Conservation (phyloP, 30 jellyfish, hydroid and myxozoan genomes). For the Aurelia aurita region DNA sequence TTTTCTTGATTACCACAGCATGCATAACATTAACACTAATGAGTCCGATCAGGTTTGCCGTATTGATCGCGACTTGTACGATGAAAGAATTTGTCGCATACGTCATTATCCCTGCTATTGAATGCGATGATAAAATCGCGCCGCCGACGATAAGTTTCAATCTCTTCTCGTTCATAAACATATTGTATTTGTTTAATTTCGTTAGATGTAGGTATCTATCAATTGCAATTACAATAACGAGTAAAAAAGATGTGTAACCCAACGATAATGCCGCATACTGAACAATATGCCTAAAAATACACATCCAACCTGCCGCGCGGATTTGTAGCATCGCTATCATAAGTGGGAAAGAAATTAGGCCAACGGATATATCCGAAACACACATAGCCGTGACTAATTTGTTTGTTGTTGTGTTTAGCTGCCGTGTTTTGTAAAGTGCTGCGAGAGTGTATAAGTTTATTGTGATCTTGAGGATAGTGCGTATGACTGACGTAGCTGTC, state of each 20-base stretch:
- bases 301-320: neutral
- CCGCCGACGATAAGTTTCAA: neutral
- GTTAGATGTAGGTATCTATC: slow-evolving; percentile 44
- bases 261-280: slow-evolving; percentile 18
- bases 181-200: slow-evolving; percentile 32
- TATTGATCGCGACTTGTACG: neutral
- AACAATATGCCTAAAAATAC: neutral
- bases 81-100: neutral
- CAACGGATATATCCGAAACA: slow-evolving; percentile 19
- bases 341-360: slow-evolving; percentile 21
- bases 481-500: neutral
- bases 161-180: slow-evolving; percentile 20
- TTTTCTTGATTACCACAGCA: slow-evolving; percentile 2
- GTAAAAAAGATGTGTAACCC: slow-evolving; percentile 34
- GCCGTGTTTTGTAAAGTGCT: slow-evolving; percentile 34
- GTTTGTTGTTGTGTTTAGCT: slow-evolving; percentile 28
- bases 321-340: slow-evolving; percentile 1
- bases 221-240: slow-evolving; percentile 16
- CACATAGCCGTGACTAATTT: slow-evolving; percentile 20
- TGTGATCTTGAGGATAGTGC: neutral
- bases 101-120: neutral
- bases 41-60: neutral
- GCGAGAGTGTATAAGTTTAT: neutral
- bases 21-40: slow-evolving; percentile 7
- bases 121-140: slow-evolving; percentile 6